These are phyloP conservation scores for Anastrepha obliqua DNA, from an alignment of 1,140 invertebrate species.

Conservation along the genomic window DNA sequence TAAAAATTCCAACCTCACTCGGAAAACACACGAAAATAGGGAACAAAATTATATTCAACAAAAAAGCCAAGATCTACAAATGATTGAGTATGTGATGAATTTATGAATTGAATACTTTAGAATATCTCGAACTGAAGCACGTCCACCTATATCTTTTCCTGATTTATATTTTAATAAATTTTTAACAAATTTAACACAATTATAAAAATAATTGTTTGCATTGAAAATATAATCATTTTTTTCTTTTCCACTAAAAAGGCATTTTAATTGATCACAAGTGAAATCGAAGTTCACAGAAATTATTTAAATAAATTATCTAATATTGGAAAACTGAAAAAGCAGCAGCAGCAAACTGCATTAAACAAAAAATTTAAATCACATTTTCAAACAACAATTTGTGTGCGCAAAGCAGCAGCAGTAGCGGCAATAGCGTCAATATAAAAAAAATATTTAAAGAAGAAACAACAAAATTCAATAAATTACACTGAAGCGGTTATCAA, in stretches of 20 bases:
- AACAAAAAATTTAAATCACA: background rate
- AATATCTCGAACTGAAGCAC: background rate
- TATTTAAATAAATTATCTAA: background rate
- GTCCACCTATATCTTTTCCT: background rate
- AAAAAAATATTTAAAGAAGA: background rate
- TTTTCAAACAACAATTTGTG: background rate
- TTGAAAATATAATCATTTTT: background rate
- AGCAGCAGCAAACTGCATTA: background rate
- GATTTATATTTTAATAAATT: background rate
- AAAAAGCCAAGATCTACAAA: too few species aligned
- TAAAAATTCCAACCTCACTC: too few species aligned
- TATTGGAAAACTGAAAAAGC: background rate
- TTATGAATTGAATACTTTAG: too few species aligned
- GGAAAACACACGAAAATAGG: too few species aligned
- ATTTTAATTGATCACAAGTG: conserved; percentile 39
- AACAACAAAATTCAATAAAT: background rate
- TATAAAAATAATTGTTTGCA: too few species aligned
- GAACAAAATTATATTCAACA: too few species aligned
- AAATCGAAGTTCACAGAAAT: conserved; percentile 22
- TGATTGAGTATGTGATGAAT: too few species aligned
- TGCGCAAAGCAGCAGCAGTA: background rate
- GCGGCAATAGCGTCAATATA: background rate
- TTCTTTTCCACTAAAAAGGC: background rate
- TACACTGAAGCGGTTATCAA: background rate
- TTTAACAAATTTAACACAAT: background rate